These are phyloP conservation scores for Drosophila cognata DNA, from an alignment of 2,888 invertebrate genomes.

Conservation along the genomic window DNA sequence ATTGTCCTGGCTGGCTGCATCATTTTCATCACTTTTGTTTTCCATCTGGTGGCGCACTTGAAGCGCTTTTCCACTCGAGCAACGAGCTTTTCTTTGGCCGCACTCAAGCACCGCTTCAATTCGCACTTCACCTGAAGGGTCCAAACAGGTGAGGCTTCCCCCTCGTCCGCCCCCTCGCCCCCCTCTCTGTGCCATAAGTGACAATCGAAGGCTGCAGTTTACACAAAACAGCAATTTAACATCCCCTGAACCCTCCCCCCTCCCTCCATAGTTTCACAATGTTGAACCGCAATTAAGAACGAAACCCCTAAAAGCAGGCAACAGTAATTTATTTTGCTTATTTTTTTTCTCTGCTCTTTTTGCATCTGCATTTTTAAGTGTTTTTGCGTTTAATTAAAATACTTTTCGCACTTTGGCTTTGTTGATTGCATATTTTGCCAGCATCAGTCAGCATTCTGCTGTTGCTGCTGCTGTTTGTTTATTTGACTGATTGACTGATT, in stretches of 20 bases:
- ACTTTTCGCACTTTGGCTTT: conserved; percentile 61
- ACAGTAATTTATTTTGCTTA: conserved; percentile 23
- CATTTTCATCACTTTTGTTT: conserved; percentile 56
- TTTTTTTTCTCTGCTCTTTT: background rate
- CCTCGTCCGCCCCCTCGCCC: background rate
- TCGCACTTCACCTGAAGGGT: conserved; percentile 77
- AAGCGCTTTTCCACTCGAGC: conserved; percentile 71
- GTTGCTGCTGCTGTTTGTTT: conserved; percentile 10
- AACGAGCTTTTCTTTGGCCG: conserved; percentile 67
- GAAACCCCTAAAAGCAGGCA: conserved; percentile 38
- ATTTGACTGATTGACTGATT: conserved; percentile 49
- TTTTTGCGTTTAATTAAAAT: conserved; percentile 77
- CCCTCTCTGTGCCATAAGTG: conserved; percentile 53
- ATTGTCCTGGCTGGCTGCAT: conserved; percentile 58
- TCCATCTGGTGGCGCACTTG: conserved; percentile 43
- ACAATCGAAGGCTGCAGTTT: conserved; percentile 66
- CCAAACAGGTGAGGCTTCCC: conserved; percentile 14
- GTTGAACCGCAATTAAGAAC: conserved; percentile 45
- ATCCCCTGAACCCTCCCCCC: background rate
- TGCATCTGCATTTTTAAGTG: conserved; percentile 41
- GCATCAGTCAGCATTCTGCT: conserved; percentile 10
- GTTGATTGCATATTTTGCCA: conserved; percentile 50
- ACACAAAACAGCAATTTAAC: conserved; percentile 27
- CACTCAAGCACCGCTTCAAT: conserved; percentile 76
- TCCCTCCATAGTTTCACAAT: background rate